Evolutionary conservation across 92 coral and sea anemone genomes (phyloP), one percentile per base, ranked within the genome.

Genomic region (Isaurus tuberculatus): DNA sequence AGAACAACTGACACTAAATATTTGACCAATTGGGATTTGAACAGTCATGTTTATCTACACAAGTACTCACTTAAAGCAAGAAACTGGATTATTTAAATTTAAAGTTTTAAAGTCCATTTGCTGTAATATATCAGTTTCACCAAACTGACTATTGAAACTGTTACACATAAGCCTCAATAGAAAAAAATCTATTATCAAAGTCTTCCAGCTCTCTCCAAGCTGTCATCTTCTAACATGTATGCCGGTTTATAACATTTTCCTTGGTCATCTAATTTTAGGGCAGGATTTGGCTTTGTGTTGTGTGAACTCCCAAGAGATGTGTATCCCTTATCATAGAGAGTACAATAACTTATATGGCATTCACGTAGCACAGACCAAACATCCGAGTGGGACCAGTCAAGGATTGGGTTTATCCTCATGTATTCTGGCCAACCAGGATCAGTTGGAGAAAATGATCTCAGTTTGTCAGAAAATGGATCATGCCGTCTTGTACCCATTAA

Each of bases 381-480:
- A 92, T 97, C 98, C 0, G 90, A 82, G 68, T 94, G 95, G 65
- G 91, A 89, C 99, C 99, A 96, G 78, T 96, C 98, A 44, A 96
- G 88, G 70, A 96, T 96, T 69, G 99, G 98, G 81, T 94, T 96
- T 16, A 96, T 89, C 67, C 99, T 94, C 92, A 89, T 94, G 87
- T 92, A 94, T 49, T 79, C 88, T 2, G 99, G 99, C 99, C 99
- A 97, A 61, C 91, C 98, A 11, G 92, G 92, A 72, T 97, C 99
- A n/a, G 99, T 97, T 20, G 91, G 91, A 29, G 99, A 92, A 64
- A 97, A 97, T 17, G 94, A 84, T 51, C 88, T 91, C 53, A 97
- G 78, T 63, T 79, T 91, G 49, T 92, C 97, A 29, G 98, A 88
- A 81, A 94, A 97, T 9, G 99, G 99, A 64, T 97, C 99, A 63